Conservation (phyloP, 2,888 invertebrate genomes). For the Drosophila affinis region DNA sequence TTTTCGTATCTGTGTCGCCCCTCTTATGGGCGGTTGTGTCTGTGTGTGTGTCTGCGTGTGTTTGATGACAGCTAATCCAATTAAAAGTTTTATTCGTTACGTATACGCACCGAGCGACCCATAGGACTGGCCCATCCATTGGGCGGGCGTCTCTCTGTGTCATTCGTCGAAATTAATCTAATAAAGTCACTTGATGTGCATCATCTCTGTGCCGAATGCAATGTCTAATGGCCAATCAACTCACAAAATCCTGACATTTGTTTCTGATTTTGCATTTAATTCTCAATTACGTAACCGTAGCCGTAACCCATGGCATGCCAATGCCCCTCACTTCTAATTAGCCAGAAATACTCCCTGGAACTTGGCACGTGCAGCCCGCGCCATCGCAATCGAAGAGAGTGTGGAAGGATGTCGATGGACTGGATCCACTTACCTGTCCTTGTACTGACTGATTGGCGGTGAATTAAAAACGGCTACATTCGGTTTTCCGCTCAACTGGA, state of each 20-base stretch:
- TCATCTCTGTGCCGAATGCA: constrained; percentile 1
- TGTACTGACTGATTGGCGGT: constrained; percentile 86
- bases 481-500: constrained; percentile 88
- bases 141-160: constrained; percentile 46
- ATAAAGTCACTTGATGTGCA: constrained; percentile 57
- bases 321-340: constrained; percentile 17
- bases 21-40: constrained; percentile 18
- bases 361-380: constrained; percentile 6
- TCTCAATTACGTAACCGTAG: constrained; percentile 10
- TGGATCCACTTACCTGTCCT: constrained; percentile 82
- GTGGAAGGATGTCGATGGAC: background rate
- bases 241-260: constrained; percentile 40
- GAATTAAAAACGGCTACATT: constrained; percentile 87
- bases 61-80: constrained; percentile 80
- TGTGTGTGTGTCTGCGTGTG: constrained; percentile 48
- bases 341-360: constrained; percentile 4
- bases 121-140: constrained; percentile 18
- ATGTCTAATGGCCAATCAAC: constrained; percentile 26
- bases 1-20: background rate
- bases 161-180: constrained; percentile 72
- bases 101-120: constrained; percentile 55
- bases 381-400: background rate
- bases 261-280: constrained; percentile 45
- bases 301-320: background rate
- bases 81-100: constrained; percentile 81